Evolutionary conservation across 2,797 vertebrate genomes (phyloP).

Genomic region (Pipistrellus pygmaeus): DNA sequence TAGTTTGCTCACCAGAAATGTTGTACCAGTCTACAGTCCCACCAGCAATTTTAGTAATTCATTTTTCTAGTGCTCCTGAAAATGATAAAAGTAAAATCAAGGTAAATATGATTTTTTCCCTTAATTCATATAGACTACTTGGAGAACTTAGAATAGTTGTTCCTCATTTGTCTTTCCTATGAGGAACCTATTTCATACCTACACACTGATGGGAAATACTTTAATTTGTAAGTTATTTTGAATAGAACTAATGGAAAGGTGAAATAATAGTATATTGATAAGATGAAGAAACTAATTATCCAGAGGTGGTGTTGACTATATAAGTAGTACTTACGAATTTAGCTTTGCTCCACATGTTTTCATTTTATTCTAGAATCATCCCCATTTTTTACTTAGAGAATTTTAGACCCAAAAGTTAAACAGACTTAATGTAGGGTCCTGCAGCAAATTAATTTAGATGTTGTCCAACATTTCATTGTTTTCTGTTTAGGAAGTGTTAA

Average conservation of each 20-base stretch:
- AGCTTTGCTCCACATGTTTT: background rate
- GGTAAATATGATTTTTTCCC: constrained; percentile 22
- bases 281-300: constrained; percentile 54
- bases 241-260: constrained; percentile 34
- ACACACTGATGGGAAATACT: constrained; percentile 20
- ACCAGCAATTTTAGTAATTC: constrained; percentile 32
- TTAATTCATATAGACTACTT: constrained; percentile 49
- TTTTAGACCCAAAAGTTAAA: constrained; percentile 51
- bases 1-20: background rate
- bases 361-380: constrained; percentile 46
- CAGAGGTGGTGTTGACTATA: background rate
- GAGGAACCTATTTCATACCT: constrained; percentile 12
- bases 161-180: constrained; percentile 49
- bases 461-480: constrained; percentile 29
- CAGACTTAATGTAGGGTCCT: background rate
- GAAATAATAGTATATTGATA: constrained; percentile 33
- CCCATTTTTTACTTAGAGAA: constrained; percentile 39
- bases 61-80: constrained; percentile 48
- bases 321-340: constrained; percentile 17
- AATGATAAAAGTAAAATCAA: constrained; percentile 59
- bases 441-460: constrained; percentile 22
- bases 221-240: constrained; percentile 30
- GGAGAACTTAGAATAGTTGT: background rate
- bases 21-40: background rate
- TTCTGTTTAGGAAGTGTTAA: constrained; percentile 34